Evolutionary conservation across 2,797 vertebrate species (phyloP).

Genomic region (Thripadectes ignobilis): DNA sequence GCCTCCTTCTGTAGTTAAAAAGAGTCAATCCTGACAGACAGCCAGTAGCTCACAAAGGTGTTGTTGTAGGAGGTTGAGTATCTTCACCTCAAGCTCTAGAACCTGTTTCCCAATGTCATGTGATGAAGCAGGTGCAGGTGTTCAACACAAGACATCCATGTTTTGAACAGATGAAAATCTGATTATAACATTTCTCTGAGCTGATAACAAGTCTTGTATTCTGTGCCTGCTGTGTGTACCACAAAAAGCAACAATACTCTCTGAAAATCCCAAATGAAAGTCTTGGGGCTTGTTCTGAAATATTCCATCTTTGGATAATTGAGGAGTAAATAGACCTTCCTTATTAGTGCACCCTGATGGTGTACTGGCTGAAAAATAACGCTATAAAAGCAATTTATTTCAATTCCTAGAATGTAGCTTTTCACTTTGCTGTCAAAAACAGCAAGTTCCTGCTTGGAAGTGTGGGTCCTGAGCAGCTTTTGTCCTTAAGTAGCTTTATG

Average conservation of each 20-base stretch:
- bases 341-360: not conserved
- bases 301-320: not conserved
- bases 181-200: not conserved
- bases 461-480: not conserved
- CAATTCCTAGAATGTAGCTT: not conserved
- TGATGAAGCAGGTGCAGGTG: not conserved
- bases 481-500: not conserved
- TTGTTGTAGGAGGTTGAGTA: not conserved
- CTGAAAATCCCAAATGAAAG: not conserved
- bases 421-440: not conserved
- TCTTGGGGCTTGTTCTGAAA: not conserved
- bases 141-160: not conserved
- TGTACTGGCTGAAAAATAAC: not conserved
- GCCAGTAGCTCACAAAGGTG: not conserved
- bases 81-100: not conserved
- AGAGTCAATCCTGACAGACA: not conserved
- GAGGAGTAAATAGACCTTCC: not conserved
- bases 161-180: not conserved
- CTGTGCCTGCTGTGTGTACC: not conserved
- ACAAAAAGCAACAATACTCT: not conserved
- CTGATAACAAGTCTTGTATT: not conserved
- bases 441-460: not conserved
- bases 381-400: not conserved
- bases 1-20: not conserved
- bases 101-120: rapidly evolving